Evolutionary conservation across 92 coral and sea anemone genomes (phyloP), one percentile per base, ranked within the genome.

Genomic region (Porites divaricata): DNA sequence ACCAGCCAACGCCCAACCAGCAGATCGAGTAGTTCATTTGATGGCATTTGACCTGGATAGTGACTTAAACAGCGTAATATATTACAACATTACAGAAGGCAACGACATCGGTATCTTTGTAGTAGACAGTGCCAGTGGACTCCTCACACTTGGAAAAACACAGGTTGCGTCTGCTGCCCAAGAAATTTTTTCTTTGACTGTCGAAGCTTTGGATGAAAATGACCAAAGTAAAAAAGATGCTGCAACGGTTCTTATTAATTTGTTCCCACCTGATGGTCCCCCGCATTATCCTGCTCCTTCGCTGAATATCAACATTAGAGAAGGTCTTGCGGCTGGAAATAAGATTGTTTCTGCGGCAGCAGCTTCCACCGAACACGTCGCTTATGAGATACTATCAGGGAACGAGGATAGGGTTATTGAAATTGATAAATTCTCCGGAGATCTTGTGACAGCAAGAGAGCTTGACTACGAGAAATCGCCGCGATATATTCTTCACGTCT

Each of bases 31-130:
- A 62, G 17, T 90, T 26, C 94, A 90, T 21, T 57, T 93, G 14
- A 68, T 86, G 16, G 99, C 98, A 2, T 65, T 83, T n/a, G 99
- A 96, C 75, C 86, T 91, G 25, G 99, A 96, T 86, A 79, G 81
- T n/a, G 91, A 89, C 10, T 77, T 52, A 20, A 93, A 95, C 72
- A 85, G 88, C 1, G 78, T 77, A n/a, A 20, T 94, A 10, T 19
- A 63, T 19, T 96, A 83, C 81, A 68, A 74, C 13, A 92, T 96
- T 54, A 76, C 89, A 13, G 2, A 69, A 4, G 98, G 97, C 45
- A 92, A 95, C 68, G 80, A 87, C 21, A 79, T 86, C 12, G 90
- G 88, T 14, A 48, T 91, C 14, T 96, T 96, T 76, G 84, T 59
- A 1, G 92, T 96, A 51, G 81, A 91, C 75, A 85, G 79, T 13